These are phyloP conservation scores for Fulmarus glacialis DNA, from an alignment of 2,113 vertebrate genomes.

Conservation along the genomic window DNA sequence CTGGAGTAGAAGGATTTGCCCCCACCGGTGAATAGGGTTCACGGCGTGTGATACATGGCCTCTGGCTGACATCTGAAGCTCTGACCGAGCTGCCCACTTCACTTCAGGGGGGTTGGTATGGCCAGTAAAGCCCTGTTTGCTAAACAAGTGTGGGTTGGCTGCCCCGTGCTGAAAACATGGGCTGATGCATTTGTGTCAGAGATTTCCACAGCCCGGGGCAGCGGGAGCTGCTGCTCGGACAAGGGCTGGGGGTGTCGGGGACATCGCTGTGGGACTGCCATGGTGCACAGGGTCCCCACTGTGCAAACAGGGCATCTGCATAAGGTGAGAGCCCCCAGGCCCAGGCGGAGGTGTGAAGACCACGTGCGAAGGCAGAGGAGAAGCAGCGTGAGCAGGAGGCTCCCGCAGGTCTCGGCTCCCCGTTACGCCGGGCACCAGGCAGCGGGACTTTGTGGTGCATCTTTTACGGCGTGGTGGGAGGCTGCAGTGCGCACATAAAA, in stretches of 20 bases:
- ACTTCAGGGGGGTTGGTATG: not conserved
- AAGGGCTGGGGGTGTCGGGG: not conserved
- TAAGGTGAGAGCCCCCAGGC: rapidly evolving
- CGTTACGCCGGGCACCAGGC: rapidly evolving
- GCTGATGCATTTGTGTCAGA: not conserved
- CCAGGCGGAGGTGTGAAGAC: not conserved
- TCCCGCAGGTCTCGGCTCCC: not conserved
- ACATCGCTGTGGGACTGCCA: not conserved
- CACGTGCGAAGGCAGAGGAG: rapidly evolving
- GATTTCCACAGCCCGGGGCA: not conserved
- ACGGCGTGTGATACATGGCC: not conserved
- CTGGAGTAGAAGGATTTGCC: not conserved
- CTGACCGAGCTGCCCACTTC: not conserved
- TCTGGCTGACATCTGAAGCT: not conserved
- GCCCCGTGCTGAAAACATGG: not conserved
- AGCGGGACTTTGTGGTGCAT: not conserved
- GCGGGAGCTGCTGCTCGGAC: not conserved
- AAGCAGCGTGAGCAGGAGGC: not conserved
- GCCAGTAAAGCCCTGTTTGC: not conserved
- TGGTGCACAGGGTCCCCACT: rapidly evolving
- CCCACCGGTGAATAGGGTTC: not conserved
- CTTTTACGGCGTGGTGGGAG: rapidly evolving
- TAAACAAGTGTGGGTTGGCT: not conserved
- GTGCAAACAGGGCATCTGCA: not conserved
- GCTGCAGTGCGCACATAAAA: not conserved